phyloP scores from a whole-genome alignment of 92 coral and sea anemone species.

The Phenganax marumi region DNA sequence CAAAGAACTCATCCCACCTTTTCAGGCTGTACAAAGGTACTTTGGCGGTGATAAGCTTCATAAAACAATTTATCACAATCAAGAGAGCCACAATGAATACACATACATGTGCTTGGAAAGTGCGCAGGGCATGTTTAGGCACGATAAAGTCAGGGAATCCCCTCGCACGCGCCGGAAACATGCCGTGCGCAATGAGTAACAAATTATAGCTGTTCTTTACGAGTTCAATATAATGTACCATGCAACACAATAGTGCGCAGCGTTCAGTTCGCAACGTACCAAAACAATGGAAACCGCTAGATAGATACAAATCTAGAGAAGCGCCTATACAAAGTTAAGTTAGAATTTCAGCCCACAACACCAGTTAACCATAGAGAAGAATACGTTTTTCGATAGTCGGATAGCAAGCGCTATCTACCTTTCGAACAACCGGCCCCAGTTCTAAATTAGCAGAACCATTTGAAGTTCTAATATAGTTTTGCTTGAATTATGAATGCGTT shows the following conservation, averaged over 20 bases:
- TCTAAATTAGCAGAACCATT: no score
- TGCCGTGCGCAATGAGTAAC: background rate
- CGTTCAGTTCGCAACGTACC: background rate
- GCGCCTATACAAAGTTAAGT: no score
- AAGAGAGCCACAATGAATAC: background rate
- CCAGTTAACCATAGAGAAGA: no score
- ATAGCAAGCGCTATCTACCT: background rate
- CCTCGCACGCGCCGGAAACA: conserved; percentile 25
- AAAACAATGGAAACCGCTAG: background rate
- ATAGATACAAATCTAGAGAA: no score
- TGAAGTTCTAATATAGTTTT: no score
- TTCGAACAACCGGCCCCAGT: no score
- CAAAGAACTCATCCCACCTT: no score
- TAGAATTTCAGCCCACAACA: no score
- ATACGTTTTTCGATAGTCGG: background rate
- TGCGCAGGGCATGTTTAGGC: conserved; percentile 20
- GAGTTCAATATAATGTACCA: background rate
- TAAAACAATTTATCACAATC: background rate
- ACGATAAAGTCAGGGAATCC: conserved; percentile 17
- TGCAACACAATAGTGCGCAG: background rate
- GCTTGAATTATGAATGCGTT: no score
- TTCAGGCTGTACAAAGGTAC: no score
- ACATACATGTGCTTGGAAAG: background rate
- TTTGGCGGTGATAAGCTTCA: no score
- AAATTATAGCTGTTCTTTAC: background rate